Conservation (phyloP, 2,113 vertebrate genomes). For the Gobio gobio region DNA sequence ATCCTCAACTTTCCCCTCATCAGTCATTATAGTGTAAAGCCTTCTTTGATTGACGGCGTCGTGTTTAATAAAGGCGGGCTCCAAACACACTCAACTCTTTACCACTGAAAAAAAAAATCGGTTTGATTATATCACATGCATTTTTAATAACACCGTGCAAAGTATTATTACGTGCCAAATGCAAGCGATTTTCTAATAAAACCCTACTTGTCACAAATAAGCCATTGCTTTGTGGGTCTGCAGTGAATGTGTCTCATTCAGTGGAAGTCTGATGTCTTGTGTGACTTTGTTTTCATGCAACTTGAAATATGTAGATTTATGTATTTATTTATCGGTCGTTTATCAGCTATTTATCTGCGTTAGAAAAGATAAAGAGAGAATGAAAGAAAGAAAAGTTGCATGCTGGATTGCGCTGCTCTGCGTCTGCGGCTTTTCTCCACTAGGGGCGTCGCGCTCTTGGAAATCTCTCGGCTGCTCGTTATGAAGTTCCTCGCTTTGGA, state of each 20-base stretch:
- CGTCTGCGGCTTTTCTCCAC: background rate
- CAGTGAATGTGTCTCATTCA: background rate
- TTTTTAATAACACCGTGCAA: background rate
- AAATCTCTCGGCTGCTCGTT: conserved; percentile 4
- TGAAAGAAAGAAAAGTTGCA: background rate
- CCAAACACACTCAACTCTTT: background rate
- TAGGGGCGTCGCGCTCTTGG: conserved; percentile 42
- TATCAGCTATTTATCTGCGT: background rate
- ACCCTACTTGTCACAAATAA: background rate
- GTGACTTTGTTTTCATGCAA: background rate
- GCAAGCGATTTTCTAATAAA: background rate
- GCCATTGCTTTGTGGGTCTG: background rate
- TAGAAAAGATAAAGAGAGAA: too few relatives aligned
- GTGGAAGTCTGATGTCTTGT: background rate
- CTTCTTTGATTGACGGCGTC: background rate
- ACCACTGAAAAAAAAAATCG: background rate
- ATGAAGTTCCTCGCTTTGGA: background rate
- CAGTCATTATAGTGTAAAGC: background rate
- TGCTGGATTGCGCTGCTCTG: background rate
- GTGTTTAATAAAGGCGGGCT: background rate
- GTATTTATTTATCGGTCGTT: background rate
- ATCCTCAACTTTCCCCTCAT: conserved; percentile 1
- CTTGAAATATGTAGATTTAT: background rate
- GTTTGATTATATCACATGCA: background rate
- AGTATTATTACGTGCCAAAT: background rate